phyloP scores from a whole-genome alignment of 1,140 invertebrate species.

The Drosophila novamexicana region DNA sequence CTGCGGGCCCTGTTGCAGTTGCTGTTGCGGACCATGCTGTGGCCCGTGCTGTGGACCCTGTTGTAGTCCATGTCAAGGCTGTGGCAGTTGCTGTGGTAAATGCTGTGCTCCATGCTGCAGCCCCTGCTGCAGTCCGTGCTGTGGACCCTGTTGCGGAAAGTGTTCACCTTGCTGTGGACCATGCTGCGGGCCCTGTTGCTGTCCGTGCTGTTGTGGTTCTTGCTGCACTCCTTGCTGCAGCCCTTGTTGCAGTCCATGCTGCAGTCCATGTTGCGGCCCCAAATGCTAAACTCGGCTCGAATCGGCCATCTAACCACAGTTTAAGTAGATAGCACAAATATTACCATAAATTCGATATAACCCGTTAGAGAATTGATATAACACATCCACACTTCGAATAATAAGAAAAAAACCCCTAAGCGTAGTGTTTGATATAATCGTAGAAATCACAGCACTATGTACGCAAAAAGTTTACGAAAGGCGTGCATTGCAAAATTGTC shows the following conservation, averaged over 20 bases:
- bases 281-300: slow-evolving; percentile 27
- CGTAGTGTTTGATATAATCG: neutral
- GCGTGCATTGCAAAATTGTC: too few relatives aligned
- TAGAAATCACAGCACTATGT: too few relatives aligned
- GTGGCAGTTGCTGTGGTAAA: slow-evolving; percentile 28
- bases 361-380: slow-evolving; percentile 50
- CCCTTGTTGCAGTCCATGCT: slow-evolving; percentile 1
- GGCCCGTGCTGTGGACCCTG: slow-evolving; percentile 38
- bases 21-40: slow-evolving; percentile 49
- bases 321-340: slow-evolving; percentile 2
- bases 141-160: slow-evolving; percentile 38
- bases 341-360: slow-evolving; percentile 24
- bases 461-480: too few relatives aligned
- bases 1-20: slow-evolving; percentile 26
- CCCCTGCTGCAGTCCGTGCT: slow-evolving; percentile 44
- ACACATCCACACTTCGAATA: slow-evolving; percentile 8
- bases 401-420: neutral
- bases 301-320: neutral
- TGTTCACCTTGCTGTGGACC: slow-evolving; percentile 29
- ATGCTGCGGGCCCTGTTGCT: slow-evolving; percentile 4
- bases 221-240: slow-evolving; percentile 25
- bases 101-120: slow-evolving; percentile 42
- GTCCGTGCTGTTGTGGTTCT: slow-evolving; percentile 17
- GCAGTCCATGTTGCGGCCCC: slow-evolving; percentile 26
- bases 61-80: slow-evolving; percentile 45